Conservation (phyloP, 2,797 vertebrate species). For the Miichthys miiuy region DNA sequence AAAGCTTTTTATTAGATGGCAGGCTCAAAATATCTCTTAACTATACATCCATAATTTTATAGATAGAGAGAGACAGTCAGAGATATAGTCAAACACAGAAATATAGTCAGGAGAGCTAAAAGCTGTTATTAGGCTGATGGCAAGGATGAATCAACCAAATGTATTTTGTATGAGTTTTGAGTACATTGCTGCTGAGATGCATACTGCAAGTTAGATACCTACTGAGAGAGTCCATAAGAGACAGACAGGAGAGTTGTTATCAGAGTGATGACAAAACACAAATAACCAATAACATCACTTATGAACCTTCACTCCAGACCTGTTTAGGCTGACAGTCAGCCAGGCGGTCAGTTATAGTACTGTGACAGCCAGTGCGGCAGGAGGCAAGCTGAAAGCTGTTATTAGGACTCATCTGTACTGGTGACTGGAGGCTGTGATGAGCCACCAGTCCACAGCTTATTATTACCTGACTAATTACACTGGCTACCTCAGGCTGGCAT, state of each 20-base stretch:
- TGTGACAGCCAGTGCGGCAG: constrained; percentile 37
- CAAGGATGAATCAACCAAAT: constrained; percentile 49
- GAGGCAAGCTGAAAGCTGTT: constrained; percentile 47
- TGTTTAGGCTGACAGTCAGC: constrained; percentile 24
- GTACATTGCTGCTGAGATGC: constrained; percentile 11
- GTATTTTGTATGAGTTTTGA: constrained; percentile 29
- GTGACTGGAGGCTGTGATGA: constrained; percentile 65
- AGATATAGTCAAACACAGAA: constrained; percentile 32
- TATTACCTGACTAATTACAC: constrained; percentile 78
- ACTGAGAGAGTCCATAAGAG: neutral
- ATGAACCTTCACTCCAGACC: constrained; percentile 26
- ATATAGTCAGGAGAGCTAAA: constrained; percentile 41
- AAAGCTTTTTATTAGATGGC: constrained; percentile 56
- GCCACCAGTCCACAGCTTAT: constrained; percentile 68
- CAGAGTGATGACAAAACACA: constrained; percentile 34
- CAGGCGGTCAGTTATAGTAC: constrained; percentile 5
- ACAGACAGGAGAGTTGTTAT: constrained; percentile 33
- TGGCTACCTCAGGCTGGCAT: constrained; percentile 63
- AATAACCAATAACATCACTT: constrained; percentile 36
- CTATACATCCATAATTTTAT: constrained; percentile 21
- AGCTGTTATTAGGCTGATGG: constrained; percentile 54
- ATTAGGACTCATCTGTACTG: constrained; percentile 63
- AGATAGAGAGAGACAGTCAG: constrained; percentile 19
- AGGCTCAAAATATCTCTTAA: constrained; percentile 30
- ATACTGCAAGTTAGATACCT: constrained; percentile 14